Base-by-base conservation (phyloP, 1,140 invertebrate genomes). In the Neocloeon triangulifer region DNA sequence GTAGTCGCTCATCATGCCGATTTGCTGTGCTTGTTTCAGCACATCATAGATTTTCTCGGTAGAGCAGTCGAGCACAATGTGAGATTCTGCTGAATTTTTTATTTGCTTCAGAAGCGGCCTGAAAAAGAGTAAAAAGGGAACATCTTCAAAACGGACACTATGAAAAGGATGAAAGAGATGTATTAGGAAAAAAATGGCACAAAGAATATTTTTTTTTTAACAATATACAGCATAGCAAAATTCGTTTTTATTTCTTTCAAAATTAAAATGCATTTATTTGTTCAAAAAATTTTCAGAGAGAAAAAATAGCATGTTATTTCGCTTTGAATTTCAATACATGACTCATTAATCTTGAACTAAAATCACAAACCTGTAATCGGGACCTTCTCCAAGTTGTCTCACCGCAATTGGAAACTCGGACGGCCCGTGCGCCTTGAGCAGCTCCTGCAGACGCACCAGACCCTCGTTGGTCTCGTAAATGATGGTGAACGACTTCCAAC, bases 381-480 rank as follows among this genome's bases (percentile, higher is more conserved):
- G 62, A 18, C 73, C 69, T 51, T 80, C 74, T 30, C 71, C 73
- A 14, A 84, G 53, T 45, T 84, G 78, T 35, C 75, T 58, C 4
- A 84, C 75, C 3, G 73, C 66, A 26, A 81, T 78, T 5, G 76
- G 76, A 52, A 73, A 69, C 41, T 80, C 74, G 19, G 72, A 73
- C 10, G 77, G 73, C 31, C 78, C 74, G 39, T 88, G 76, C 7
- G 80, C 75, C 56, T 91, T 91, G 7, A 96, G 60, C 22, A 96
- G 60, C 49, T 89, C 82, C 52, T 94, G 88, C 6, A 96, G 59
- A 32, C 85, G 65, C 15, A 92, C 76, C 35, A 96, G 56, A 25
- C 86, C 81, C 46, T 92, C 85, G 50, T 89, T 88, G 56, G 80
- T 84, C 54, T 94, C 86, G 51, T 92, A 94, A 34, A 95, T 75